Percentiles rank a stretch among this genome's conserved stretches.
These are phyloP conservation scores for Ganaspis sp. DNA, from an alignment of 1,140 invertebrate genomes.

Conservation along the genomic window DNA sequence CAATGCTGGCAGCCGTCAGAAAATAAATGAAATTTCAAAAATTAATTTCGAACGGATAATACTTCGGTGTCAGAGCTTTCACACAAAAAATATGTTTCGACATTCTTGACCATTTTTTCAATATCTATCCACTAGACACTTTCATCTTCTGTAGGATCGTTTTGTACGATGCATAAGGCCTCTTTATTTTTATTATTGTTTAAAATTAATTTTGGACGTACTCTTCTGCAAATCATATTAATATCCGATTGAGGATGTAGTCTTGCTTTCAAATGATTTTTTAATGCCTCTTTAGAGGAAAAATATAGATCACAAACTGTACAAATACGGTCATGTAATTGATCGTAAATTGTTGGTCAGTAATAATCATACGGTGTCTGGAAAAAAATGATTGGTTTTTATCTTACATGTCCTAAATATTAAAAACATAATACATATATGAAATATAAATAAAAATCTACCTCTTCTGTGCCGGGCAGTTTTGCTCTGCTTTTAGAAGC, in stretches of 20 bases:
- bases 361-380: neutral
- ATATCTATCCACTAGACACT: neutral
- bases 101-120: too few species aligned
- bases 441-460: neutral
- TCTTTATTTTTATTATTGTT: neutral
- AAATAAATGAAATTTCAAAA: too few species aligned
- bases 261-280: constrained; percentile 2
- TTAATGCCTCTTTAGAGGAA: constrained; percentile 1
- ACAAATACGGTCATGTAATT: neutral
- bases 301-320: constrained; percentile 20
- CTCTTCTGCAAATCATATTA: neutral
- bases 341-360: neutral
- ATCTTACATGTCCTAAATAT: neutral
- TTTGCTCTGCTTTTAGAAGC: neutral
- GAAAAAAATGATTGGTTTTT: neutral
- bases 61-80: too few species aligned
- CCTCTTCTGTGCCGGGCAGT: neutral
- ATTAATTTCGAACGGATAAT: too few species aligned
- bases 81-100: too few species aligned
- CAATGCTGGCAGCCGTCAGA: too few species aligned
- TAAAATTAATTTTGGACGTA: neutral
- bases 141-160: neutral
- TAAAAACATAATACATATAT: neutral
- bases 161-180: neutral
- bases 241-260: neutral